Percentiles rank a stretch among this genome's conserved stretches.
Conservation (phyloP, 2,797 vertebrate species). For the Melanitta fusca region DNA sequence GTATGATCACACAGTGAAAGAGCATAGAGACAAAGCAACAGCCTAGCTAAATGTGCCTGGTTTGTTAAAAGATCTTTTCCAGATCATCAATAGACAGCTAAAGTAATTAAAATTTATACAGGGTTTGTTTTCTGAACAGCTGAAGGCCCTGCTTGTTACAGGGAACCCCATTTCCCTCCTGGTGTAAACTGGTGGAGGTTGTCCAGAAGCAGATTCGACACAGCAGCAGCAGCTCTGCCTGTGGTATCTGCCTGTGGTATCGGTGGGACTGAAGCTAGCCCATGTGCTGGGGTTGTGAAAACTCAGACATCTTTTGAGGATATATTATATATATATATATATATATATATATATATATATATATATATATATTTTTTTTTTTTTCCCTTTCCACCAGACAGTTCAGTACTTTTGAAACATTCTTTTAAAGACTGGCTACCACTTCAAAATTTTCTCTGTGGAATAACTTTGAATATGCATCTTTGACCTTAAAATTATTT, state of each 20-base stretch:
- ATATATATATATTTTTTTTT: not conserved
- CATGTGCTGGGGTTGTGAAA: not conserved
- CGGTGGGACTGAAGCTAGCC: not conserved
- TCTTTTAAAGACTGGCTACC: not conserved
- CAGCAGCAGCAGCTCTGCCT: not conserved
- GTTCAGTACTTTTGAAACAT: not conserved
- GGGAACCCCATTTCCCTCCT: not conserved
- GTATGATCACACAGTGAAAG: not conserved
- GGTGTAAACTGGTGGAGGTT: not conserved
- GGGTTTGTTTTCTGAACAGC: slow-evolving; percentile 9
- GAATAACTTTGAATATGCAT: not conserved
- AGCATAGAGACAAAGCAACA: not conserved
- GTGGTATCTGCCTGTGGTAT: not conserved
- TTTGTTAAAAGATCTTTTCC: not conserved
- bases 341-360: not conserved
- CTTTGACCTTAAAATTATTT: not conserved
- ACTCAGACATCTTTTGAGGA: not conserved
- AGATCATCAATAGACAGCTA: not conserved
- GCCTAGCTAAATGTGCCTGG: not conserved
- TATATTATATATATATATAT: not conserved
- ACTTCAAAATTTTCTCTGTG: not conserved
- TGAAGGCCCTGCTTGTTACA: not conserved
- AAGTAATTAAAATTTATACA: slow-evolving; percentile 1
- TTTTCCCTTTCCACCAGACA: not conserved
- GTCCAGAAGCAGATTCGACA: slow-evolving; percentile 5